Percentiles rank a stretch among this genome's conserved stretches.
These are phyloP conservation scores for Trichonephila clavata DNA, from an alignment of 1,140 invertebrate genomes.

Conservation along the genomic window DNA sequence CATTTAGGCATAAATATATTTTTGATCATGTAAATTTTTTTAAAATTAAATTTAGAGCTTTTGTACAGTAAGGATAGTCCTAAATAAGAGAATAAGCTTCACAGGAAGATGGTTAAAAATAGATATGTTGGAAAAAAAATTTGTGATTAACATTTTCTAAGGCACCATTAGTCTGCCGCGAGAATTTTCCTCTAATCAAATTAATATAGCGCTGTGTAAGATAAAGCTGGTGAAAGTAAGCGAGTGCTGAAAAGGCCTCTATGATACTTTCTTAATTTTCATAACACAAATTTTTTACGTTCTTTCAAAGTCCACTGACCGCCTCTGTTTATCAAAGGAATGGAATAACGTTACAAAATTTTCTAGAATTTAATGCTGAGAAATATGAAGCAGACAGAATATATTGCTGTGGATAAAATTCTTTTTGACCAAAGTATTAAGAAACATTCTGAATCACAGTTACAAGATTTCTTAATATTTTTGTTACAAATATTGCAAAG, in stretches of 20 bases:
- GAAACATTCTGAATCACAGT: too few species aligned
- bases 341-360: not conserved
- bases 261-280: not conserved
- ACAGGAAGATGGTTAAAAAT: too few species aligned
- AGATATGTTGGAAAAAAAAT: too few species aligned
- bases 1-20: too few species aligned
- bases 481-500: too few species aligned
- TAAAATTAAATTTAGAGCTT: too few species aligned
- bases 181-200: not conserved
- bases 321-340: not conserved
- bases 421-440: too few species aligned
- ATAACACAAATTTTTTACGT: not conserved
- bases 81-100: too few species aligned
- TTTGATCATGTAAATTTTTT: too few species aligned
- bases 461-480: too few species aligned
- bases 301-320: slow-evolving; percentile 7
- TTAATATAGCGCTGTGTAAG: not conserved
- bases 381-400: not conserved
- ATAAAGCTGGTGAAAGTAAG: not conserved
- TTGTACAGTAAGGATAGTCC: too few species aligned
- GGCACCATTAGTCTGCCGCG: not conserved
- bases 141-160: not conserved
- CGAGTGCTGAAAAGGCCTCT: not conserved
- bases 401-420: too few species aligned
- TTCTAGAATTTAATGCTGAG: not conserved